phyloP scores from a whole-genome alignment of 2,797 vertebrate species.

The Eidolon dupreanum region DNA sequence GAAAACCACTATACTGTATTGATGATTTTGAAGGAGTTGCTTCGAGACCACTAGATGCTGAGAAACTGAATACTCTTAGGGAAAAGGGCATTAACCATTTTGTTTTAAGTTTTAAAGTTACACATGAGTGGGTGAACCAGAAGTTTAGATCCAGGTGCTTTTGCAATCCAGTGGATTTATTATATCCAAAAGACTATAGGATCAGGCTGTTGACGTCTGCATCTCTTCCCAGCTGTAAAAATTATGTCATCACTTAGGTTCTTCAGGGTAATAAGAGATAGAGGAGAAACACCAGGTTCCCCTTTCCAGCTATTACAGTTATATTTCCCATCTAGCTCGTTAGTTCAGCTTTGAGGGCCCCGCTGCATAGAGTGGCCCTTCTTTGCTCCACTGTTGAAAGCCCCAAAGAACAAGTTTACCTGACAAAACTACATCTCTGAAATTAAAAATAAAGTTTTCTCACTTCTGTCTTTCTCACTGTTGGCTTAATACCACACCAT shows the following conservation, averaged over 20 bases:
- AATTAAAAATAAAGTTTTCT: not conserved
- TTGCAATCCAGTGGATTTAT: constrained; percentile 29
- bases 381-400: not conserved
- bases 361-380: not conserved
- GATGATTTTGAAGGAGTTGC: not conserved
- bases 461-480: not conserved
- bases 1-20: not conserved
- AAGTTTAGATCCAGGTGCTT: not conserved
- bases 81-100: not conserved
- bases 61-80: not conserved
- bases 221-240: constrained; percentile 33
- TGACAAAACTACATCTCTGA: not conserved
- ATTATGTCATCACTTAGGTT: not conserved
- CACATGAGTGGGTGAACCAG: not conserved
- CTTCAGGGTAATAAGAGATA: not conserved
- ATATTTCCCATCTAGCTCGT: not conserved
- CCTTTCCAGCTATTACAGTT: not conserved
- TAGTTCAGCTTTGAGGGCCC: not conserved
- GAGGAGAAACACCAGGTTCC: constrained; percentile 29
- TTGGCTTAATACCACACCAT: not conserved
- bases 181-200: not conserved
- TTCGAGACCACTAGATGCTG: not conserved
- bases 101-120: constrained; percentile 48
- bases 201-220: not conserved
- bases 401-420: not conserved